phyloP scores from a whole-genome alignment of 2,113 vertebrate genomes.

The Cololabis saira region DNA sequence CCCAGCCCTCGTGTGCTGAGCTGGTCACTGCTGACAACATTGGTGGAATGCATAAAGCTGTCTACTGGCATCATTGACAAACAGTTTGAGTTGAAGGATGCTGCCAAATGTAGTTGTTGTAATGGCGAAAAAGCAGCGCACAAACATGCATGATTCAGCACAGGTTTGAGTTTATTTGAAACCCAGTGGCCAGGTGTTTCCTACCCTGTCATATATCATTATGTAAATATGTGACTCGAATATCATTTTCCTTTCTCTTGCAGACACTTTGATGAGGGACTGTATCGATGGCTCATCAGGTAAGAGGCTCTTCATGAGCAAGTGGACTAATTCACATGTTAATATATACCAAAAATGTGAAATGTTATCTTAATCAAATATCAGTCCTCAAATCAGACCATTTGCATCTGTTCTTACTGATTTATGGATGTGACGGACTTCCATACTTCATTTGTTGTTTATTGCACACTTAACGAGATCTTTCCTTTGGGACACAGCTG shows the following conservation, averaged over 20 bases:
- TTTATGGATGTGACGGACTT: constrained; percentile 8
- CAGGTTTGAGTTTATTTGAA: constrained; percentile 23
- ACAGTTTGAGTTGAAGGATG: constrained; percentile 47
- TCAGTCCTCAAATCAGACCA: neutral
- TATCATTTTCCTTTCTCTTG: constrained; percentile 44
- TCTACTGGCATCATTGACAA: constrained; percentile 43
- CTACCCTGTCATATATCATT: constrained; percentile 48
- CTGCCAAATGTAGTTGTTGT: constrained; percentile 48
- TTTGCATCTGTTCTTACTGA: neutral
- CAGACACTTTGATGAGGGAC: constrained; percentile 84
- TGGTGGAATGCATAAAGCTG: constrained; percentile 73
- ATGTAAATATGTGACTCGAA: constrained; percentile 63
- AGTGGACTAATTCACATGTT: constrained; percentile 56
- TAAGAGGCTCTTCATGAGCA: constrained; percentile 65
- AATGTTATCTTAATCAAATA: constrained; percentile 41
- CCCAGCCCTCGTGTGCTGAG: constrained; percentile 53
- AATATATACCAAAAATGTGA: constrained; percentile 41
- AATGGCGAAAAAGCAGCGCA: constrained; percentile 28
- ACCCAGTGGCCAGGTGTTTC: constrained; percentile 59
- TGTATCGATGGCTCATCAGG: constrained; percentile 86
- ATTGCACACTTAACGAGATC: constrained; percentile 43
- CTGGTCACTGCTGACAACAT: constrained; percentile 57
- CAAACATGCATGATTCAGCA: constrained; percentile 2
- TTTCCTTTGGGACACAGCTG: constrained; percentile 41
- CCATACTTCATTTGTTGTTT: constrained; percentile 15